Percentiles rank a stretch among this genome's conserved stretches.
Evolutionary conservation across 2,888 invertebrate species (phyloP).

Genomic region (Apomyelois bistriatella): DNA sequence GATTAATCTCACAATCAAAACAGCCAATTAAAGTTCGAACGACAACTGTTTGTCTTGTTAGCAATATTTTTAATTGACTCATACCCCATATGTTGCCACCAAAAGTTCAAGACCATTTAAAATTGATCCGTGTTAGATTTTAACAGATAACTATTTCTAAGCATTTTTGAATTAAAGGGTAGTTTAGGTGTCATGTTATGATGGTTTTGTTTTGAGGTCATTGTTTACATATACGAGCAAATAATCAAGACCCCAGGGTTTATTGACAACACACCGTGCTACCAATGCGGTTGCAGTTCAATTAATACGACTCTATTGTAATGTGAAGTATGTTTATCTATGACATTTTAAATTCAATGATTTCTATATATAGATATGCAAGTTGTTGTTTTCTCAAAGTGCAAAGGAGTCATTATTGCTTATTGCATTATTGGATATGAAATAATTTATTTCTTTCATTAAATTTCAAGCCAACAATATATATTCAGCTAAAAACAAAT

Average conservation of each 20-base stretch:
- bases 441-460: too few relatives aligned
- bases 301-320: neutral
- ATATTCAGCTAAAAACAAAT: too few relatives aligned
- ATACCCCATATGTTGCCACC: conserved; percentile 57
- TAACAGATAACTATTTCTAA: neutral
- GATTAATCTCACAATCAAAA: conserved; percentile 59
- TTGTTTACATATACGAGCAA: conserved; percentile 72
- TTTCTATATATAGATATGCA: too few relatives aligned
- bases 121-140: conserved; percentile 27
- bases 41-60: conserved; percentile 75
- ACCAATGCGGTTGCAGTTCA: conserved; percentile 26
- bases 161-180: conserved; percentile 13
- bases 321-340: neutral
- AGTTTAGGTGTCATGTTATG: conserved; percentile 33
- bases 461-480: too few relatives aligned
- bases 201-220: conserved; percentile 52
- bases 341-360: neutral
- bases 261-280: conserved; percentile 69
- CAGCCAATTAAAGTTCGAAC: conserved; percentile 69
- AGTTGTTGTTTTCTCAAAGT: too few relatives aligned
- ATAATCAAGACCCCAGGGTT: conserved; percentile 79
- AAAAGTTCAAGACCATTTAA: conserved; percentile 54
- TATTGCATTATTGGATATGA: too few relatives aligned
- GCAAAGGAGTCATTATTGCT: too few relatives aligned
- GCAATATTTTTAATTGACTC: conserved; percentile 77